phyloP scores from a whole-genome alignment of 2,797 vertebrate genomes.

The Falco concolor region DNA sequence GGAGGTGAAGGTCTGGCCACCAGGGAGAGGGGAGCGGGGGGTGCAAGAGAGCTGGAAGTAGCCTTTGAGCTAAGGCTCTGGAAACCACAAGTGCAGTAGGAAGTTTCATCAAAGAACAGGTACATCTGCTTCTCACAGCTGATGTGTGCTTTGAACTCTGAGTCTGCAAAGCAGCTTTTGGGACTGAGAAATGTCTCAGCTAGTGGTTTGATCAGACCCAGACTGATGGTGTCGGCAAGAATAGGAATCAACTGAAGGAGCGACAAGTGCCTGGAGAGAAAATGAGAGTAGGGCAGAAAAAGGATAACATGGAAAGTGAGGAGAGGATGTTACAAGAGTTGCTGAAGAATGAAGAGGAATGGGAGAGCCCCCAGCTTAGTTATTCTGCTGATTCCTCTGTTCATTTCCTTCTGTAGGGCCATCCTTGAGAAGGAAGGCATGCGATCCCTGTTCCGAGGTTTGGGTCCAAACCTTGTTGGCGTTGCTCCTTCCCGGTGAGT shows the following conservation, averaged over 20 bases:
- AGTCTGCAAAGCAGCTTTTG: neutral
- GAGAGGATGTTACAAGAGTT: neutral
- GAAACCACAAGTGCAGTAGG: neutral
- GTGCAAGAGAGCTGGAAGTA: neutral
- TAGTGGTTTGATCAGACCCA: neutral
- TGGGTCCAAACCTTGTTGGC: slow-evolving; percentile 66
- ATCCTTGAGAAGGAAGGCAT: slow-evolving; percentile 67
- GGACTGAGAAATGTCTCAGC: neutral
- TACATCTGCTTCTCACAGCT: neutral
- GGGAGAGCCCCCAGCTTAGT: neutral
- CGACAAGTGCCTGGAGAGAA: neutral
- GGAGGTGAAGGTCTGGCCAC: neutral
- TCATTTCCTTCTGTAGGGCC: neutral
- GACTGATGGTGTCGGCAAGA: neutral
- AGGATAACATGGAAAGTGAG: neutral
- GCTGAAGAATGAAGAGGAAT: neutral
- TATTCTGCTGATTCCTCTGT: neutral
- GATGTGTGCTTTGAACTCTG: neutral
- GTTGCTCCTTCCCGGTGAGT: slow-evolving; percentile 70
- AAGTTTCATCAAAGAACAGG: neutral
- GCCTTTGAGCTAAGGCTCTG: neutral
- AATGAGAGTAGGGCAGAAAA: neutral
- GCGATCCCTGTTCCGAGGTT: slow-evolving; percentile 63
- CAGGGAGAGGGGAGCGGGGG: neutral
- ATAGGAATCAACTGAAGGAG: neutral